Evolutionary conservation across 1,140 invertebrate genomes (phyloP).

Genomic region (Mercenaria mercenaria): DNA sequence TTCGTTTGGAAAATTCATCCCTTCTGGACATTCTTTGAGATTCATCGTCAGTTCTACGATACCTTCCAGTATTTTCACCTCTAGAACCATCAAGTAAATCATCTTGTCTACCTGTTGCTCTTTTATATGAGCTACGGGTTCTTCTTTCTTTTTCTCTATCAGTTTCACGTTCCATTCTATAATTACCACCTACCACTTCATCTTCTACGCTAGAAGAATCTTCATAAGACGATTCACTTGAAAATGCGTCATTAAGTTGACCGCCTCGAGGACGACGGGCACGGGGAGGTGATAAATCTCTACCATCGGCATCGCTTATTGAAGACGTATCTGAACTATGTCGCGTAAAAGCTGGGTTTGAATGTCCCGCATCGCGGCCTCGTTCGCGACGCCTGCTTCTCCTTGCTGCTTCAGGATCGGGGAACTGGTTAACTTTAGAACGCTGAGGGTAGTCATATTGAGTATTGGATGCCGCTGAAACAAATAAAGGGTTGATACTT

Average conservation of each 20-base stretch:
- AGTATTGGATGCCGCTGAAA: conserved; percentile 54
- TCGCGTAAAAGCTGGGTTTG: conserved; percentile 45
- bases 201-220: conserved; percentile 61
- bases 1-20: conserved; percentile 41
- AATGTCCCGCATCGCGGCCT: conserved; percentile 33
- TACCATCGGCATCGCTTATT: conserved; percentile 48
- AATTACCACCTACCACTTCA: conserved; percentile 15
- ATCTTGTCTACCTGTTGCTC: conserved; percentile 1
- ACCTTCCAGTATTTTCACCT: not conserved
- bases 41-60: conserved; percentile 31
- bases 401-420: conserved; percentile 54
- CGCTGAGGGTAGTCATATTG: conserved; percentile 42
- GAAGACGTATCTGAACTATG: conserved; percentile 46
- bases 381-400: conserved; percentile 20
- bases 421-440: conserved; percentile 52
- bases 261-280: conserved; percentile 36
- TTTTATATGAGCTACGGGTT: conserved; percentile 44
- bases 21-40: conserved; percentile 50
- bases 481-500: not conserved
- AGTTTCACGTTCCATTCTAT: conserved; percentile 50
- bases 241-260: conserved; percentile 41
- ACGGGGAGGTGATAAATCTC: conserved; percentile 53
- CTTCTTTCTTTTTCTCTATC: not conserved
- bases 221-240: conserved; percentile 52
- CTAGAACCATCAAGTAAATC: conserved; percentile 16